Base-by-base conservation (phyloP, 2,888 invertebrate species). In the Lymantria monacha region DNA sequence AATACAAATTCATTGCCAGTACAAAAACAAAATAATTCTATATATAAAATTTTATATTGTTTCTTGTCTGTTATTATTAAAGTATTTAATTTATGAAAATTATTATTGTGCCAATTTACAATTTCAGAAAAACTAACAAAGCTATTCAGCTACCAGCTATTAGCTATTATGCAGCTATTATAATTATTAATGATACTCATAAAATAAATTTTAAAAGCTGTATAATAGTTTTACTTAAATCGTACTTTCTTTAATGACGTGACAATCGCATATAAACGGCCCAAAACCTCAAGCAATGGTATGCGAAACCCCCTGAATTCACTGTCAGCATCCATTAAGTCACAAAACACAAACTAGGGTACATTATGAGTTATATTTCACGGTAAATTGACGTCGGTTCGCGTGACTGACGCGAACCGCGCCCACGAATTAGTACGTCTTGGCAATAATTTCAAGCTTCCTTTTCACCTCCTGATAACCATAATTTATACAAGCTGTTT, bases 331-430 rank as follows among this genome's bases (percentile, higher is more conserved):
- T 50, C 55, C 55, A 56, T 66, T 64, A 57, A 44, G 31, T 48
- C 22, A 48, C 59, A 64, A 53, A 61, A 59, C 49, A 54, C 51
- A 53, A 55, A 46, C 42, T 44, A 31, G n/a, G 55, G 56, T 57
- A 73, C 64, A 57, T 76, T 72, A 74, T 63, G 56, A 50, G 65
- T 61, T 63, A 72, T 74, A 76, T 70, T 76, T 76, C 66, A 75
- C 69, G 63, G 61, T 63, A 64, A 71, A 73, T 63, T 49, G 57
- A 48, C 53, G 38, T 38, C 38, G 33, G 49, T 54, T 59, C 67
- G n/a, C n/a, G n/a, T n/a, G n/a, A n/a, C n/a, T n/a, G n/a, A 67
- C 67, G 67, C 69, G 49, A 69, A 30, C 55, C 48, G 38, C 52
- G 43, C 53, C 57, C 30, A 42, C 44, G 42, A 63, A 55, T 53